Evolutionary conservation across 1,140 invertebrate species (phyloP), one percentile per base, ranked within the genome.

Genomic region (Ceratosolen solmsi): DNA sequence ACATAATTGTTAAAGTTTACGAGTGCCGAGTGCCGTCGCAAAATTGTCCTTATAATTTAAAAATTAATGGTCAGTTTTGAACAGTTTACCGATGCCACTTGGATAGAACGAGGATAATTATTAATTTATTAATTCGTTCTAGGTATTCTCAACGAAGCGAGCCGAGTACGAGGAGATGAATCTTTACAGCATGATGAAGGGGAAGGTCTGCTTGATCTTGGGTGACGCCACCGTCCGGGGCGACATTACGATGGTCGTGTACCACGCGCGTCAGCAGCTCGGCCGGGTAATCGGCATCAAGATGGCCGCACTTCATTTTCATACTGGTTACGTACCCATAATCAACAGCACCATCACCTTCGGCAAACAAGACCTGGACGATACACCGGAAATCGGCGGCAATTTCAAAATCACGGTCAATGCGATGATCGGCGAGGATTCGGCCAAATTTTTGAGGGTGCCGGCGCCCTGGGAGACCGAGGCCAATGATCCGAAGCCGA

Each of bases 111-210:
- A n/a, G n/a, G n/a, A n/a, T n/a, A n/a, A n/a, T n/a, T n/a, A n/a
- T n/a, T n/a, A n/a, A n/a, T n/a, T n/a, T n/a, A n/a, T 5, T 38
- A 30, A 54, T 41, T 60, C 8, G 1, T 1, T 41, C 38, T 27
- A 83, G 82, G 70, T 98, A 20, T 93, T 97, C 20, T 95, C 95
- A 0, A 98, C 97, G 0, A 88, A 95, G 74, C 92, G 94, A 17
- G 94, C 96, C 85, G 97, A 98, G 81, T 99, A 99, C 89, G 98
- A 99, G 84, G 94, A 94, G 87, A 96, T 99, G 93, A 94, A 94
- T 84, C 87, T 96, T n/a, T 96, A 94, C 86, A 94, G 94, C 80
- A 94, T 95, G 80, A 93, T 94, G 82, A 95, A 96, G 85, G 95
- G 95, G 58, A 96, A 96, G 90, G 94, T 95, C 84, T 88, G 85